Evolutionary conservation across 2,113 vertebrate genomes (phyloP).

Genomic region (Lepus americanus): DNA sequence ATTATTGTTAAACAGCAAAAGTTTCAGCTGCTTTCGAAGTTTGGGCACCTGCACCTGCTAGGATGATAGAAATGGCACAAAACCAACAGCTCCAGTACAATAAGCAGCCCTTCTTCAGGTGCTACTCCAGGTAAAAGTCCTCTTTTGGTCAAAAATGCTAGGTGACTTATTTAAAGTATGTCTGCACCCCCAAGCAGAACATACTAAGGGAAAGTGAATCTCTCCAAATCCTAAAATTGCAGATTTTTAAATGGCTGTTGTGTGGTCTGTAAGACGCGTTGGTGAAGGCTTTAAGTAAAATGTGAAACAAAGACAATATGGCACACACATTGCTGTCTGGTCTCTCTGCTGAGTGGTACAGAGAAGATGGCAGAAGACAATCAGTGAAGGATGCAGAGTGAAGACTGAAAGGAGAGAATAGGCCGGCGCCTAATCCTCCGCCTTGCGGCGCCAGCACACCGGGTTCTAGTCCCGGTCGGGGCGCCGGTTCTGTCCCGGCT

Average conservation of each 20-base stretch:
- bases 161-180: background rate
- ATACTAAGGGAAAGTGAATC: background rate
- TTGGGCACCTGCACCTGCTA: background rate
- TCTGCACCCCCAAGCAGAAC: background rate
- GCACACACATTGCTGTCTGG: fast-evolving
- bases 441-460: no score
- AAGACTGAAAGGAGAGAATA: background rate
- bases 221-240: background rate
- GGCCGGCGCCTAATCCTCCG: no score
- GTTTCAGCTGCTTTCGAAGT: background rate
- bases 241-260: background rate
- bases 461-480: no score
- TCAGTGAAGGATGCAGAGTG: background rate
- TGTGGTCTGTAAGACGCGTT: no score
- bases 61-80: fast-evolving
- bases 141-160: background rate
- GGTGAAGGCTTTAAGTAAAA: background rate
- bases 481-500: no score
- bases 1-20: background rate
- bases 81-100: background rate
- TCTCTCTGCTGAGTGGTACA: no score
- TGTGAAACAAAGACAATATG: background rate
- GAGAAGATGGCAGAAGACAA: background rate
- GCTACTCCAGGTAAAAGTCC: background rate
- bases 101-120: background rate